Percentiles rank a stretch among this genome's conserved stretches.
phyloP scores from a whole-genome alignment of 2,113 vertebrate species.

The Bufo gargarizans region DNA sequence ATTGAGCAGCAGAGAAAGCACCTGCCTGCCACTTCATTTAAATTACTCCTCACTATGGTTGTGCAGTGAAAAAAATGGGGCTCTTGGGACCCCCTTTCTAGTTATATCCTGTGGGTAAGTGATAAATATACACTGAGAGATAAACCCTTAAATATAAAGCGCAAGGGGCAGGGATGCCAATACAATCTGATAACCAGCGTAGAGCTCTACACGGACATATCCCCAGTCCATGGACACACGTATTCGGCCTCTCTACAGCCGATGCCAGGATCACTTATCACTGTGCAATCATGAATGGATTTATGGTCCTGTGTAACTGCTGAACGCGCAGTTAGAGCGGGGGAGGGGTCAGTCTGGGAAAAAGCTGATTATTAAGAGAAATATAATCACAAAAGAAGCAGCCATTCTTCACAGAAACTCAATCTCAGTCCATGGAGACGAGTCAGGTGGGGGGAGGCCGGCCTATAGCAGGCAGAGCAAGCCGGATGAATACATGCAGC shows the following conservation, averaged over 20 bases:
- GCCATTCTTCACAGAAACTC: slow-evolving; percentile 28
- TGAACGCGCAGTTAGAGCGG: not conserved
- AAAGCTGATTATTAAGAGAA: slow-evolving; percentile 30
- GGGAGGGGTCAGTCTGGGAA: not conserved
- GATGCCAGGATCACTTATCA: not conserved
- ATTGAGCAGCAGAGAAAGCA: too few species aligned
- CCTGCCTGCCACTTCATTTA: too few species aligned
- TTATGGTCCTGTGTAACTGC: not conserved
- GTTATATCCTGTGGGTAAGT: too few species aligned
- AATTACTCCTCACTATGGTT: too few species aligned
- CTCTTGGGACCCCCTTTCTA: too few species aligned
- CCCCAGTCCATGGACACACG: not conserved
- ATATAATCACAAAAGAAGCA: slow-evolving; percentile 22
- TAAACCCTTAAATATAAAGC: too few species aligned
- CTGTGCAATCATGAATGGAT: not conserved
- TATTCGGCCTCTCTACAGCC: not conserved
- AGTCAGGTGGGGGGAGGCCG: not conserved
- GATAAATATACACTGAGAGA: too few species aligned
- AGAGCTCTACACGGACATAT: not conserved
- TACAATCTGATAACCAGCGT: too few species aligned
- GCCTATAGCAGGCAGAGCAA: not conserved
- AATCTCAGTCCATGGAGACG: slow-evolving; percentile 22
- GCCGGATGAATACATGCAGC: slow-evolving; percentile 3
- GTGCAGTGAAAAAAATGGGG: too few species aligned
- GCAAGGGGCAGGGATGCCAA: too few species aligned